These are phyloP conservation scores for Callithrix jacchus DNA, from an alignment of 2,113 vertebrate species.

Conservation along the genomic window DNA sequence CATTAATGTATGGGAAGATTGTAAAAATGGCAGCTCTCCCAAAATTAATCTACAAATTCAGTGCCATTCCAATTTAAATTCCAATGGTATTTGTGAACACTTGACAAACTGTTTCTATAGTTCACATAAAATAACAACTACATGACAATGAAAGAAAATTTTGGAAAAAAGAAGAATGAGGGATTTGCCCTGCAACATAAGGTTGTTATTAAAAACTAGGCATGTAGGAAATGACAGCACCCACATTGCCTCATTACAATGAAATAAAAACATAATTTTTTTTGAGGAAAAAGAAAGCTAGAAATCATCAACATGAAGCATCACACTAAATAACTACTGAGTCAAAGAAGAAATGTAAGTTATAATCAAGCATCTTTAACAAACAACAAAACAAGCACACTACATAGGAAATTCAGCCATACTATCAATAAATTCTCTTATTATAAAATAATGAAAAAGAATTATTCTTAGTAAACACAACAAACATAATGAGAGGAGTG, in stretches of 20 bases:
- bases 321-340: neutral
- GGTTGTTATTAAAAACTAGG: neutral
- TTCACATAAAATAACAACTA: slow-evolving; percentile 13
- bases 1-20: neutral
- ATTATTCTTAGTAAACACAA: neutral
- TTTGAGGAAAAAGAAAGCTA: neutral
- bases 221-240: neutral
- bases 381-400: neutral
- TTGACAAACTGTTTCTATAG: neutral
- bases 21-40: neutral
- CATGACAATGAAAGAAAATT: neutral
- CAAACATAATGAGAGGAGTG: neutral
- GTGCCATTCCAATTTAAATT: neutral
- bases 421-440: neutral
- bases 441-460: slow-evolving; percentile 1
- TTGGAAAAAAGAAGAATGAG: neutral
- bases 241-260: neutral
- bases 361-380: neutral
- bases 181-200: neutral
- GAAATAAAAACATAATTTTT: neutral
- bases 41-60: neutral
- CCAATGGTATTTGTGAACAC: neutral
- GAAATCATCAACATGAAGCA: neutral
- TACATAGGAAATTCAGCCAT: neutral
- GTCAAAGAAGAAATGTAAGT: neutral